These are phyloP conservation scores for Enteromius mattozi DNA, from an alignment of 2,797 vertebrate species.

Conservation along the genomic window DNA sequence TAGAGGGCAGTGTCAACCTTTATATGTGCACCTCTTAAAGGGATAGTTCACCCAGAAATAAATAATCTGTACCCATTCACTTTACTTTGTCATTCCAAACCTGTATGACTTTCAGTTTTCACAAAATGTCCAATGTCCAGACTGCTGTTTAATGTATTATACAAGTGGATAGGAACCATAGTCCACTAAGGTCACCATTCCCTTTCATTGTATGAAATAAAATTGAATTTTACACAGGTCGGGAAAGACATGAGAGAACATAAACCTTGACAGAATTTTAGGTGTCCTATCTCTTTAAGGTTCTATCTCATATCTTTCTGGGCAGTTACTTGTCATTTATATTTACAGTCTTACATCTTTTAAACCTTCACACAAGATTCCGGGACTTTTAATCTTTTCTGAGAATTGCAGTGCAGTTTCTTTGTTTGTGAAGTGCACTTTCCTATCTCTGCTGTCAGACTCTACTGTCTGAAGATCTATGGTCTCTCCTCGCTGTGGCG, in stretches of 20 bases:
- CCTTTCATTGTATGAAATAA: conserved; percentile 1
- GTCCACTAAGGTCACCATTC: neutral
- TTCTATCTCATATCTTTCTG: neutral
- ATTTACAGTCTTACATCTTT: neutral
- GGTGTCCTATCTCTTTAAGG: neutral
- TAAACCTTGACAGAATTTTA: neutral
- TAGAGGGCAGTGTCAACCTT: conserved; percentile 46
- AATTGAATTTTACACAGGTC: neutral
- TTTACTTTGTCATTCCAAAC: neutral
- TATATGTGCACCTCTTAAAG: neutral
- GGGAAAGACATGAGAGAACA: neutral
- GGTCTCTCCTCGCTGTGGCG: conserved; percentile 95
- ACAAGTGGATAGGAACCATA: neutral
- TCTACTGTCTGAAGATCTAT: conserved; percentile 94
- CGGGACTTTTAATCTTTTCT: neutral
- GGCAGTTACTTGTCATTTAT: neutral
- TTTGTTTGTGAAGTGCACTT: neutral
- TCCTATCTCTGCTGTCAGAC: conserved; percentile 71
- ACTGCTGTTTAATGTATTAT: neutral
- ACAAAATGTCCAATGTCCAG: neutral
- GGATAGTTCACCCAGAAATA: neutral
- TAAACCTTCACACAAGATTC: neutral
- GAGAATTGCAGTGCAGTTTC: neutral
- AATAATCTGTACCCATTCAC: neutral
- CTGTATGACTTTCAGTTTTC: neutral